Evolutionary conservation across 2,888 invertebrate genomes (phyloP), one percentile per base, ranked within the genome.

Genomic region (Temnothorax rugatulus): DNA sequence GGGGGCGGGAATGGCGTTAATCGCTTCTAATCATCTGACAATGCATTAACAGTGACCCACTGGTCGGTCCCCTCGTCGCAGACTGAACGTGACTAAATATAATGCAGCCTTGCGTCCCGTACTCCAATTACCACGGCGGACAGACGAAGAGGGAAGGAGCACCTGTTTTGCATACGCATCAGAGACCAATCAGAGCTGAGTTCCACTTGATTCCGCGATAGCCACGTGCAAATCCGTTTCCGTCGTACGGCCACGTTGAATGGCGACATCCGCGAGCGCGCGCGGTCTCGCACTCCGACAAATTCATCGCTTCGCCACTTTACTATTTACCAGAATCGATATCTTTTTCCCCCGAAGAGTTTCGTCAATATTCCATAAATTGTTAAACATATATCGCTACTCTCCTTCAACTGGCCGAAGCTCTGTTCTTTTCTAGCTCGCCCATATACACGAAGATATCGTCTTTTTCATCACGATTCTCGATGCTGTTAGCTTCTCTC

Each of bases 41-140:
- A 94, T 94, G 93, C 92, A 91, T 92, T 93, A 94, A 87, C 93
- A 93, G 93, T 94, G 94, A 93, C 94, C 94, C 92, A 94, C 92
- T 94, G 90, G 89, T 86, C 88, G 89, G 91, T 90, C 91, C 93
- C 92, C 91, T 92, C 91, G 89, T 91, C 90, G 90, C 87, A 88
- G 85, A 89, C 88, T 87, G 84, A 84, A 75, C 84, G 86, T 88
- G 87, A 88, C 88, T 90, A 87, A 90, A 90, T 90, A 91, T 91
- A 91, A 89, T 90, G 90, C 93, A 94, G 93, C 93, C 94, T 94
- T 93, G 93, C 91, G 88, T 92, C 90, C 93, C 87, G 91, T 94
- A 93, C 92, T 94, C 92, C 93, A 93, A 94, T 94, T 93, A 94
- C 94, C 86, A 79, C 83, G 89, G 86, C 86, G 88, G 85, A 86